A percentile compares a stretch with the other conserved stretches of the same genome.
Evolutionary conservation across 2,888 invertebrate species (phyloP).

Genomic region (Lochmaea crataegi): DNA sequence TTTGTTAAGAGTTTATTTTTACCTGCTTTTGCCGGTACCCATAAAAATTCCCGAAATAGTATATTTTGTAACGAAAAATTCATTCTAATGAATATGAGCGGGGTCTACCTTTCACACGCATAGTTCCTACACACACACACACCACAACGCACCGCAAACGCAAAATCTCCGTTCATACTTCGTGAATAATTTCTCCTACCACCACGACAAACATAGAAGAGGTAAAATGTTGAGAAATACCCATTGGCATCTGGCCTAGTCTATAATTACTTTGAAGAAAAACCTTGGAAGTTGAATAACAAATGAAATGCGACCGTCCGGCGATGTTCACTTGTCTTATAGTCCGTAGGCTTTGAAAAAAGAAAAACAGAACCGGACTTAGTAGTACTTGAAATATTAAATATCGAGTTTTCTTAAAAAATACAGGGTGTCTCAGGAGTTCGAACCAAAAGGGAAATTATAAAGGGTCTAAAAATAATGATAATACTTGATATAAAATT

Average conservation of each 20-base stretch:
- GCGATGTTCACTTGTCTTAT: slow-evolving; percentile 46
- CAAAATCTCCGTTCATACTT: slow-evolving; percentile 6
- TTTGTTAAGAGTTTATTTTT: too few species aligned
- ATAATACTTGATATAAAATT: too few species aligned
- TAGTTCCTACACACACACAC: slow-evolving; percentile 3
- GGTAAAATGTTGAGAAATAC: slow-evolving; percentile 38
- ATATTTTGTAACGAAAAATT: background rate
- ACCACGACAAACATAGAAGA: slow-evolving; percentile 17
- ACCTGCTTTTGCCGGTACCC: background rate
- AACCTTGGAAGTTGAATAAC: slow-evolving; percentile 42
- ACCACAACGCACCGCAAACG: background rate
- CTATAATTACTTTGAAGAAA: slow-evolving; percentile 40
- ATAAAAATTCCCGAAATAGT: too few species aligned
- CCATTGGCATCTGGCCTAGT: slow-evolving; percentile 39
- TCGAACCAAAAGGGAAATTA: too few species aligned
- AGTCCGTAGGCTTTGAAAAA: slow-evolving; percentile 43
- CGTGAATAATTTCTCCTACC: background rate
- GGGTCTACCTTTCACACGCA: slow-evolving; percentile 5
- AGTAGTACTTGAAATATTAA: background rate
- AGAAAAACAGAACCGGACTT: background rate
- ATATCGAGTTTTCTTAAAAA: too few species aligned
- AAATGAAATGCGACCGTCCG: slow-evolving; percentile 34
- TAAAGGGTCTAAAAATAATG: too few species aligned
- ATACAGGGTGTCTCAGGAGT: too few species aligned
- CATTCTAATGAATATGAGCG: background rate